These are phyloP conservation scores for Spatula versicolor DNA, from an alignment of 2,797 vertebrate species.

Conservation along the genomic window DNA sequence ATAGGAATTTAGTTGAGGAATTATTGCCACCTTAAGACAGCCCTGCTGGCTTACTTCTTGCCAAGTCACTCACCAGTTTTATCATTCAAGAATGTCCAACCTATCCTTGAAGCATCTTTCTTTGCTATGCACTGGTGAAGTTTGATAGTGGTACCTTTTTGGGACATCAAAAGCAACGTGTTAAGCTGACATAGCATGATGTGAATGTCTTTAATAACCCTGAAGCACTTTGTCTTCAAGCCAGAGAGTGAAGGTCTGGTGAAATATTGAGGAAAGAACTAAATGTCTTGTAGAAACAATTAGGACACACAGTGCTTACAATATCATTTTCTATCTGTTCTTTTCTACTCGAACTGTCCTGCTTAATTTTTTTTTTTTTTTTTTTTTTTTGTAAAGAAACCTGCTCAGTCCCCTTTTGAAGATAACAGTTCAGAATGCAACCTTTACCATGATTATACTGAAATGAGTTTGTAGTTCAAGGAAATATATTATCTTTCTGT, in stretches of 20 bases:
- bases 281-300: neutral
- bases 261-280: constrained; percentile 17
- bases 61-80: neutral
- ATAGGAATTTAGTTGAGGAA: neutral
- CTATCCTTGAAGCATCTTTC: neutral
- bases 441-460: constrained; percentile 28
- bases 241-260: neutral
- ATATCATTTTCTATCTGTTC: neutral
- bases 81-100: neutral
- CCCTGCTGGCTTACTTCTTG: neutral
- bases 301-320: neutral
- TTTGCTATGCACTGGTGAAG: neutral
- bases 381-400: constrained; percentile 33
- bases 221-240: neutral
- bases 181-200: neutral
- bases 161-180: neutral
- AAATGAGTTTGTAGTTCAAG: constrained; percentile 52
- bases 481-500: constrained; percentile 57
- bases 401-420: neutral
- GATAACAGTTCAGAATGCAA: constrained; percentile 42
- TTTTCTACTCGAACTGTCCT: neutral
- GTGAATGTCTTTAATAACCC: neutral
- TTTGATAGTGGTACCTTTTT: neutral
- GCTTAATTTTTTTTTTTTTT: constrained; percentile 37
- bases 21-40: neutral